phyloP scores from a whole-genome alignment of 1,140 invertebrate species.

The Sinella curviseta region DNA sequence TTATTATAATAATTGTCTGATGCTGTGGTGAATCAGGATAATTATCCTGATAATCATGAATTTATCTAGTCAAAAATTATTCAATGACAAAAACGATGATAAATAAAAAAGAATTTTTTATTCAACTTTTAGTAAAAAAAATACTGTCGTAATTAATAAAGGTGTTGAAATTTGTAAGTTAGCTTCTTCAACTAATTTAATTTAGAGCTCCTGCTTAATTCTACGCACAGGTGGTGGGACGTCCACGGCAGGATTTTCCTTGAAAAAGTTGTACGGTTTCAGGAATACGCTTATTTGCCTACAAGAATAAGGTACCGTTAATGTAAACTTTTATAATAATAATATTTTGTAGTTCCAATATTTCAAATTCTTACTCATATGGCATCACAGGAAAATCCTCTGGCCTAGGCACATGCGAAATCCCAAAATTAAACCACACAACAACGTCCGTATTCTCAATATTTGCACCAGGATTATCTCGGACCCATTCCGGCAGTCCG shows the following conservation, averaged over 20 bases:
- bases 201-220: neutral
- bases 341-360: neutral
- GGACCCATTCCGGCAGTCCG: slow-evolving; percentile 37
- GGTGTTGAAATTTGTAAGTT: too few species aligned
- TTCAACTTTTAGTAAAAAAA: too few species aligned
- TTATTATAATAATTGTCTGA: too few species aligned
- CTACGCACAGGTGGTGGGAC: slow-evolving; percentile 33
- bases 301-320: neutral
- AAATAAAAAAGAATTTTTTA: too few species aligned
- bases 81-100: too few species aligned
- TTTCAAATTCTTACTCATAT: slow-evolving; percentile 36
- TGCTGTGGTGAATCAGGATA: too few species aligned
- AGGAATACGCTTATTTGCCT: slow-evolving; percentile 41
- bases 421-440: slow-evolving; percentile 44
- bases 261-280: slow-evolving; percentile 47
- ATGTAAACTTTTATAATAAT: neutral
- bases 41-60: too few species aligned
- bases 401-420: slow-evolving; percentile 43
- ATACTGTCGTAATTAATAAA: too few species aligned
- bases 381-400: slow-evolving; percentile 49
- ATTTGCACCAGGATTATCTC: slow-evolving; percentile 3
- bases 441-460: slow-evolving; percentile 40
- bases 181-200: too few species aligned
- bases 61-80: too few species aligned
- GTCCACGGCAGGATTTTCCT: slow-evolving; percentile 40